phyloP scores from a whole-genome alignment of 1,140 invertebrate species.

The Drosophila prosaltans region DNA sequence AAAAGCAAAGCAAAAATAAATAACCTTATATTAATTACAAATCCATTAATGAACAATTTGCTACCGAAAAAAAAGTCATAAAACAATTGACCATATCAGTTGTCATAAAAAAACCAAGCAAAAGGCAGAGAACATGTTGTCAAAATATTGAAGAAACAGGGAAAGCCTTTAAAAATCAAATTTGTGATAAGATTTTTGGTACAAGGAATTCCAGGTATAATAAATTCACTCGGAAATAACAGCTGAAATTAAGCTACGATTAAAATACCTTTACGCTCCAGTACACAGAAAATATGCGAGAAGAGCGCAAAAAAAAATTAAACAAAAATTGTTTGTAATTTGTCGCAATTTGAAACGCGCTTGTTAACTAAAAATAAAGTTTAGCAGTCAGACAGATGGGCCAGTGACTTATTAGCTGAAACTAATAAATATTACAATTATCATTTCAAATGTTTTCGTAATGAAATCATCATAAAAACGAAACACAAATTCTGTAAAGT shows the following conservation, averaged over 20 bases:
- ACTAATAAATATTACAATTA: background rate
- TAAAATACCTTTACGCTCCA: slow-evolving; percentile 45
- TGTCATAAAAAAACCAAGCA: slow-evolving; percentile 5
- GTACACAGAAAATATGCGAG: slow-evolving; percentile 5
- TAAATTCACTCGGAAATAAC: slow-evolving; percentile 9
- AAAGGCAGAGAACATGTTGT: slow-evolving; percentile 14
- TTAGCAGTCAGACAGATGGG: background rate
- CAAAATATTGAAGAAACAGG: slow-evolving; percentile 18
- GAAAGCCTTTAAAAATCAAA: background rate
- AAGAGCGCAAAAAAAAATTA: background rate
- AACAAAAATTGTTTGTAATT: background rate
- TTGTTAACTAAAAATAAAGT: background rate
- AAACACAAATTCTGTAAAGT: background rate
- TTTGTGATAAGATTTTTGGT: slow-evolving; percentile 28
- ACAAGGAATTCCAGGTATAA: slow-evolving; percentile 4
- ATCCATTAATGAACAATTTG: slow-evolving; percentile 64
- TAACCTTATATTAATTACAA: slow-evolving; percentile 60
- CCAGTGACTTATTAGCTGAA: background rate
- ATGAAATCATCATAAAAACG: background rate
- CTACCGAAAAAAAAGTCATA: slow-evolving; percentile 50
- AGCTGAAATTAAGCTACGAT: slow-evolving; percentile 17
- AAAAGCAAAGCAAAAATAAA: slow-evolving; percentile 3
- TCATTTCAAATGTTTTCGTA: background rate
- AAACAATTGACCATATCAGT: slow-evolving; percentile 49
- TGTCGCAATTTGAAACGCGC: background rate